These are phyloP conservation scores for Fragum whitleyi DNA, from an alignment of 2,888 invertebrate species.

Conservation along the genomic window DNA sequence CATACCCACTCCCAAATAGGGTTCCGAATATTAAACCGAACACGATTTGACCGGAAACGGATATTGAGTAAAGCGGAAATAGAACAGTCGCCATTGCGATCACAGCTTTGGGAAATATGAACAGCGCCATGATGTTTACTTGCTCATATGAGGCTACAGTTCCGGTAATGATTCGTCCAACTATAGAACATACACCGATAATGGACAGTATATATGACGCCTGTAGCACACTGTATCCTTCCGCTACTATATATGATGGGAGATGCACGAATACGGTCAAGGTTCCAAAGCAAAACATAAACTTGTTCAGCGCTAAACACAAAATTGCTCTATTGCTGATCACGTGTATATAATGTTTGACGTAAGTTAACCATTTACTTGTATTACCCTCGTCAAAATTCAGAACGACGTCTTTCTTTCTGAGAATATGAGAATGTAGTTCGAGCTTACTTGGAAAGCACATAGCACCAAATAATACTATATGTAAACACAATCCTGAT, in stretches of 20 bases:
- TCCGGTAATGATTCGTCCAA: constrained; percentile 50
- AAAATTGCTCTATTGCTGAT: constrained; percentile 35
- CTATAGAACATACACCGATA: constrained; percentile 34
- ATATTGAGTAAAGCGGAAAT: constrained; percentile 27
- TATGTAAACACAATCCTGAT: constrained; percentile 42
- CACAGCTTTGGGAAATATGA: constrained; percentile 33
- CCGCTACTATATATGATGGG: constrained; percentile 39
- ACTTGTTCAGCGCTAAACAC: constrained; percentile 46
- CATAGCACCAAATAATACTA: constrained; percentile 48
- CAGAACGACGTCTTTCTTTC: background rate
- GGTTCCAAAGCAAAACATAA: constrained; percentile 35
- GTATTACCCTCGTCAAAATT: background rate
- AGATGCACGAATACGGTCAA: constrained; percentile 40
- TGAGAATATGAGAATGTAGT: constrained; percentile 3
- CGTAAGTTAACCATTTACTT: constrained; percentile 2
- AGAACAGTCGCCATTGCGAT: constrained; percentile 30
- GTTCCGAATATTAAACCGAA: constrained; percentile 38
- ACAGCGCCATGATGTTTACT: constrained; percentile 31
- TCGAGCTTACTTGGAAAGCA: constrained; percentile 57
- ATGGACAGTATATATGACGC: constrained; percentile 48
- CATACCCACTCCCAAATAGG: constrained; percentile 51
- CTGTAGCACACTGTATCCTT: constrained; percentile 36
- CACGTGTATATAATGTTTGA: constrained; percentile 33
- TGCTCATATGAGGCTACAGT: constrained; percentile 31
- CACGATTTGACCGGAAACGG: constrained; percentile 41